Conservation (phyloP, 30 jellyfish, hydroid and myxozoan species). For the Calvadosia cruxmelitensis region DNA sequence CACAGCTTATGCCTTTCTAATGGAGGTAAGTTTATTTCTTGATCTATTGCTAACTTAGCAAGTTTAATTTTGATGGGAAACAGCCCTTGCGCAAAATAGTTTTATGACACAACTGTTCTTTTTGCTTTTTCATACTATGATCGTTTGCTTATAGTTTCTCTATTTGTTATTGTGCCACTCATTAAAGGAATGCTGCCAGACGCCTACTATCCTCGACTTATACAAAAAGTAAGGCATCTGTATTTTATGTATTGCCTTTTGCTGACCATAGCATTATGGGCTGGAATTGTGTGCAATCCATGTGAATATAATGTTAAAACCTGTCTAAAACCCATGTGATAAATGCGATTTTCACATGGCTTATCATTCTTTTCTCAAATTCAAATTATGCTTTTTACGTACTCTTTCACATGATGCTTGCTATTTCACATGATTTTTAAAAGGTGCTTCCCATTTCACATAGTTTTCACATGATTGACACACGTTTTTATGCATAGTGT, state of each 20-base stretch:
- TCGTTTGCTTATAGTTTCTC: too few species aligned
- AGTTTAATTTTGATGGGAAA: not conserved
- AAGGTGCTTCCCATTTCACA: too few species aligned
- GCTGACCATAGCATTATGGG: not conserved
- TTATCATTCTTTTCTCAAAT: too few species aligned
- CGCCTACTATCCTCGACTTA: constrained; percentile 43
- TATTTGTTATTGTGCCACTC: constrained; percentile 8
- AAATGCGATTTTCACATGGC: constrained; percentile 17
- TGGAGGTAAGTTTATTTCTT: constrained; percentile 44
- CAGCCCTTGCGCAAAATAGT: too few species aligned
- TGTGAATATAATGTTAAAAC: not conserved
- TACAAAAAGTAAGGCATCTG: constrained; percentile 20
- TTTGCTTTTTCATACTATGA: too few species aligned
- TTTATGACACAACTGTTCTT: too few species aligned
- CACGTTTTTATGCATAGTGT: too few species aligned
- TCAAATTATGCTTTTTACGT: too few species aligned
- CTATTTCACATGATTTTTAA: too few species aligned
- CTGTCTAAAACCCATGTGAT: constrained; percentile 21
- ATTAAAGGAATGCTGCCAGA: constrained; percentile 32
- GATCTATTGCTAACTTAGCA: not conserved
- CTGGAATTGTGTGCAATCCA: too few species aligned
- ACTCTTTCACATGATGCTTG: too few species aligned
- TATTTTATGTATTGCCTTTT: not conserved
- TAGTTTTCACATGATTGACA: too few species aligned
- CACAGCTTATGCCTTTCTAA: constrained; percentile 64